Conservation (phyloP, 2,113 vertebrate genomes). For the Platichthys stellatus region DNA sequence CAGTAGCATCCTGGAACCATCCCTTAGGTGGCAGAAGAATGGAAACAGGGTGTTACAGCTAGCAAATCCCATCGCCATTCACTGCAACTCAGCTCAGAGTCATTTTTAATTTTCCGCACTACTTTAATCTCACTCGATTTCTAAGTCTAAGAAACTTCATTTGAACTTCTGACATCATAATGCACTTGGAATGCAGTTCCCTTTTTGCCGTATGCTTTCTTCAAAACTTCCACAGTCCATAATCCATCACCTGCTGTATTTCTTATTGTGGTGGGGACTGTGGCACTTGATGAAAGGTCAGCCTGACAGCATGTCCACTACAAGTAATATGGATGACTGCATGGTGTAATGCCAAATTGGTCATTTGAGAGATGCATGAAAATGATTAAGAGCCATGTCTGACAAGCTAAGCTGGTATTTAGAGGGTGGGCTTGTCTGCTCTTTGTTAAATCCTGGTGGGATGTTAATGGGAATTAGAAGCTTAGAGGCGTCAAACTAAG, state of each 20-base stretch:
- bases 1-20: slow-evolving; percentile 12
- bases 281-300: slow-evolving; percentile 59
- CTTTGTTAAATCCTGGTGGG: slow-evolving; percentile 2
- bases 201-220: not conserved
- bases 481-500: too few relatives aligned
- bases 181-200: not conserved
- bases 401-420: slow-evolving; percentile 29
- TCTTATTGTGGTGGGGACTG: not conserved
- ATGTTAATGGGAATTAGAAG: slow-evolving; percentile 22
- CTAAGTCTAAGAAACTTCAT: too few relatives aligned
- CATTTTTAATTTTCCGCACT: not conserved
- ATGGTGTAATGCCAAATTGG: slow-evolving; percentile 33
- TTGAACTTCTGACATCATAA: not conserved
- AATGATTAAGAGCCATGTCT: slow-evolving; percentile 26
- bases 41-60: not conserved
- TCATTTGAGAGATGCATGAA: slow-evolving; percentile 31
- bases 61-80: slow-evolving; percentile 7
- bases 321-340: slow-evolving; percentile 48
- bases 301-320: slow-evolving; percentile 26
- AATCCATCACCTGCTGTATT: slow-evolving; percentile 1
- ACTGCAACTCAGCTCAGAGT: slow-evolving; percentile 17
- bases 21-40: slow-evolving; percentile 3
- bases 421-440: not conserved
- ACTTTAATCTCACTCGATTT: not conserved
- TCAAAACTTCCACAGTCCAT: not conserved